These are phyloP conservation scores for Morone chrysops DNA, from an alignment of 2,113 vertebrate species.

Conservation along the genomic window DNA sequence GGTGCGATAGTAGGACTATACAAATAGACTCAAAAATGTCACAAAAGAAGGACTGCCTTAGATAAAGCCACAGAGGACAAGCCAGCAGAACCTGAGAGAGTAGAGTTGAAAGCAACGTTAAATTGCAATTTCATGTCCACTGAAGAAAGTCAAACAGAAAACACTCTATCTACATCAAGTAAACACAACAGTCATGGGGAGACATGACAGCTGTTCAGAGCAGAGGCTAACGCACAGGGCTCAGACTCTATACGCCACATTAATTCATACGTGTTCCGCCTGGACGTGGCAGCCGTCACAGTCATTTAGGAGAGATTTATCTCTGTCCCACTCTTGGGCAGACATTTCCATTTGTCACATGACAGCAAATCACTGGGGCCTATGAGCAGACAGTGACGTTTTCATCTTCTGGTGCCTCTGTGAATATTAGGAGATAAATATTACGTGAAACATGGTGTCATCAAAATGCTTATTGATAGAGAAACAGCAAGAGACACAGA, in stretches of 20 bases:
- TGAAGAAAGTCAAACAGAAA: constrained; percentile 17
- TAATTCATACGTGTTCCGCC: constrained; percentile 60
- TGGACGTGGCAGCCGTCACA: constrained; percentile 58
- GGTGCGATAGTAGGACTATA: neutral
- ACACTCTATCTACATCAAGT: constrained; percentile 5
- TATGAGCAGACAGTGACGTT: neutral
- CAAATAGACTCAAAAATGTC: neutral
- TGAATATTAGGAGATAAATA: neutral
- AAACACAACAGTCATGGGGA: constrained; percentile 6
- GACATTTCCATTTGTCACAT: constrained; percentile 71
- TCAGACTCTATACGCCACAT: constrained; percentile 15
- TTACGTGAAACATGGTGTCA: constrained; percentile 27
- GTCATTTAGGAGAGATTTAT: constrained; percentile 69
- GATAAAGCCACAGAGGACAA: neutral
- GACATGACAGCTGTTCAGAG: constrained; percentile 39
- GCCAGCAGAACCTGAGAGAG: neutral
- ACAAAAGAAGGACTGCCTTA: neutral
- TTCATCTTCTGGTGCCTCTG: constrained; percentile 10
- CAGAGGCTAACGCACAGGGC: neutral
- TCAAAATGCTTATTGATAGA: constrained; percentile 10
- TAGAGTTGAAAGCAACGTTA: neutral
- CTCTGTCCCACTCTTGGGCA: constrained; percentile 35
- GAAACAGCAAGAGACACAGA: neutral
- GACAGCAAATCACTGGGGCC: constrained; percentile 48
- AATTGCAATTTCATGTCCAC: neutral